A percentile compares a stretch with the other conserved stretches of the same genome.
These are phyloP conservation scores for Sabellastarte sp. DNA, from an alignment of 2,888 invertebrate genomes.

Conservation along the genomic window DNA sequence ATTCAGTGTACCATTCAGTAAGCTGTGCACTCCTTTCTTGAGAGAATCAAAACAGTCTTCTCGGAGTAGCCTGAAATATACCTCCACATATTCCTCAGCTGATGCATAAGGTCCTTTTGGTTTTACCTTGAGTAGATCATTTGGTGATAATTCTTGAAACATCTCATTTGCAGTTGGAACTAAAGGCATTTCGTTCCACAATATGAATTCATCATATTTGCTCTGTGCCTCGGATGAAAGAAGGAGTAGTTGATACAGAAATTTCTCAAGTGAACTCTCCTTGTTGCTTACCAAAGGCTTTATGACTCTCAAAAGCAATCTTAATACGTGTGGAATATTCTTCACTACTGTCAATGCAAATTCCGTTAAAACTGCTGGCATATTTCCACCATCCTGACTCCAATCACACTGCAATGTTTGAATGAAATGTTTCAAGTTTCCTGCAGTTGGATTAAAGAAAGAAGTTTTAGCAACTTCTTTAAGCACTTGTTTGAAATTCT, in stretches of 20 bases:
- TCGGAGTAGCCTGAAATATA: conserved; percentile 21
- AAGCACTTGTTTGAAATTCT: not conserved
- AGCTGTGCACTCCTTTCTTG: conserved; percentile 5
- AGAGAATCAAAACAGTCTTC: conserved; percentile 20
- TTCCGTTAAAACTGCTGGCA: no score
- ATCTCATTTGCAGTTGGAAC: not conserved
- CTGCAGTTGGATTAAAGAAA: not conserved
- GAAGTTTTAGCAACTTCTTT: not conserved
- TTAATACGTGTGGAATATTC: not conserved
- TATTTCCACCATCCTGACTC: no score
- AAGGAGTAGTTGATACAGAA: no score
- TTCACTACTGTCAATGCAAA: not conserved
- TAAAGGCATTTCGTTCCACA: not conserved
- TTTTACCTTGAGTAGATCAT: not conserved
- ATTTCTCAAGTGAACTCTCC: no score
- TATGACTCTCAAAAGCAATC: not conserved
- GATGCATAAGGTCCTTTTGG: conserved; percentile 14
- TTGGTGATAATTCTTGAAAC: not conserved
- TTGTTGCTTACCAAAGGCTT: not conserved
- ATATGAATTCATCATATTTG: no score
- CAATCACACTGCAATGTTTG: no score
- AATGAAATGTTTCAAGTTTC: no score
- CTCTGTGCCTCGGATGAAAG: no score
- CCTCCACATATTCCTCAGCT: conserved; percentile 17
- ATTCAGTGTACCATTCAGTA: conserved; percentile 14